Percentiles rank a stretch among this genome's conserved stretches.
phyloP scores from a whole-genome alignment of 2,888 invertebrate genomes.

The Pilophorus perplexus region DNA sequence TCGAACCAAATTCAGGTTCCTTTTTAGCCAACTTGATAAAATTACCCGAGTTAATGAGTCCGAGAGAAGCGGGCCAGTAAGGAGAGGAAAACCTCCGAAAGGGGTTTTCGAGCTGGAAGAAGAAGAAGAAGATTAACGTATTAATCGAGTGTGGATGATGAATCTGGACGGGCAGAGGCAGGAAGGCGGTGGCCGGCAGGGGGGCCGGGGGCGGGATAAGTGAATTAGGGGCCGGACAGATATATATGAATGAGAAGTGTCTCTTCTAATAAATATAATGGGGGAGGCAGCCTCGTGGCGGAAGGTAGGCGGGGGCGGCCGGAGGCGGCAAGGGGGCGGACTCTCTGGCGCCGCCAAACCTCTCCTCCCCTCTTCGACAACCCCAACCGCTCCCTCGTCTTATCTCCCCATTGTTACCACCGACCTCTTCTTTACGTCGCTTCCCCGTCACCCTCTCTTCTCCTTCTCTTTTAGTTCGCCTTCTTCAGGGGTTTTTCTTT shows the following conservation, averaged over 20 bases:
- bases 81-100: too few species aligned
- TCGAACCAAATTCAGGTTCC: too few species aligned
- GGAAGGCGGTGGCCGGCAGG: background rate
- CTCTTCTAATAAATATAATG: slow-evolving; percentile 39
- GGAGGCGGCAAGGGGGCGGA: slow-evolving; percentile 26
- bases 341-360: slow-evolving; percentile 27
- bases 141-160: slow-evolving; percentile 36
- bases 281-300: slow-evolving; percentile 1
- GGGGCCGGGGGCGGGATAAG: slow-evolving; percentile 10
- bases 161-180: slow-evolving; percentile 18
- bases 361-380: too few species aligned
- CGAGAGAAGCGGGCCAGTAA: too few species aligned
- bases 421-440: slow-evolving; percentile 35
- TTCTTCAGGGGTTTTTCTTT: slow-evolving; percentile 12
- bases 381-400: too few species aligned
- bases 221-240: slow-evolving; percentile 33
- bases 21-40: too few species aligned
- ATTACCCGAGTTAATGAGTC: too few species aligned
- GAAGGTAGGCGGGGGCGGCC: background rate
- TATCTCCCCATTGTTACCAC: slow-evolving; percentile 30
- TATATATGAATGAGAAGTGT: slow-evolving; percentile 39
- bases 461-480: slow-evolving; percentile 3
- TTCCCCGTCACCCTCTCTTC: slow-evolving; percentile 8
- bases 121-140: slow-evolving; percentile 28
- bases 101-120: slow-evolving; percentile 21